Evolutionary conservation across 2,888 invertebrate species (phyloP), one percentile per base, ranked within the genome.

Genomic region (Agonopterix heracliana): DNA sequence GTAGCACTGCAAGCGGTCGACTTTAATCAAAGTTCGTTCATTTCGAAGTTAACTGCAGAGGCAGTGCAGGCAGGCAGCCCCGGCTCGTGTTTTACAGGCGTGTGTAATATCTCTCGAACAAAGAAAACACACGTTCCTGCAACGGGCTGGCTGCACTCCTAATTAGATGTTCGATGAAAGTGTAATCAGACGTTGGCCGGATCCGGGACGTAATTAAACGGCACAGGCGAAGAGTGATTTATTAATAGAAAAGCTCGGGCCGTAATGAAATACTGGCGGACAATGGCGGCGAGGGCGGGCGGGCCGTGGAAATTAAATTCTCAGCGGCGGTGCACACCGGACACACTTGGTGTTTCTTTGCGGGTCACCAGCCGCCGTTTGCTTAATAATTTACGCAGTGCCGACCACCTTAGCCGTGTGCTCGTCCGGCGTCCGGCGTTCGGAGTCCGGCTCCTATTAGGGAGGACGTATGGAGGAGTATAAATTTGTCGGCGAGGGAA

Each of bases 141-240:
- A 59, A 52, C 61, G 66, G 67, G 38, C 38, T 38, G n/a, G 38
- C 38, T 38, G 88, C 86, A 86, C 81, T 83, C 75, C 84, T 86
- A 87, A 87, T 88, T 87, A 88, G 84, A 86, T 84, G 87, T 86
- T 87, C 88, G 85, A 88, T 87, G 86, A 87, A 85, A 87, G 79
- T 86, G 88, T 88, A 86, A 88, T 88, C 87, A 86, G 84, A 84
- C 83, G 82, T 72, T 74, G 83, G 78, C 74, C 78, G 81, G 83
- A 85, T 83, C 83, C 80, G 75, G 83, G 80, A 76, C 81, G 88
- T 87, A 88, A 88, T 88, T 88, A 88, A 88, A 87, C 80, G 83
- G 80, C 74, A 77, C 78, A 75, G 78, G 85, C 87, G 86, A 88
- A 86, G 83, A 87, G 86, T 88, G 88, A 88, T 88, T 88, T 88